These are phyloP conservation scores for Priocnemis perturbator DNA, from an alignment of 2,888 invertebrate species.

Conservation along the genomic window DNA sequence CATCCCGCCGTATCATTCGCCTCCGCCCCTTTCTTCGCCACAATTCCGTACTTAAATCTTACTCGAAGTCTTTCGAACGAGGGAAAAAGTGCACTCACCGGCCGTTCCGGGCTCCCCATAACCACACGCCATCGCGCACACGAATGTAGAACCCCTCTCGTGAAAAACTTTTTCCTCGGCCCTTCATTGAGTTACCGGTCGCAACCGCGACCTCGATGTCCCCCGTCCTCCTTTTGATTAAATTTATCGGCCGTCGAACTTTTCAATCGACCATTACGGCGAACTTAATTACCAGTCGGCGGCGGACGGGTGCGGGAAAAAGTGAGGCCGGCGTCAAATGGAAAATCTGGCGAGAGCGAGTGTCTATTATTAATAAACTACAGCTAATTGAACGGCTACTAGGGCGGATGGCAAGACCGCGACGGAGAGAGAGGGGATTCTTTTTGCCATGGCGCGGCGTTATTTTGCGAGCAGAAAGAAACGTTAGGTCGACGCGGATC, in stretches of 20 bases:
- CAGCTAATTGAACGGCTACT: too few relatives aligned
- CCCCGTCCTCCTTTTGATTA: slow-evolving; percentile 53
- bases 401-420: too few relatives aligned
- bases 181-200: slow-evolving; percentile 40
- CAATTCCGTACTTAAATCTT: too few relatives aligned
- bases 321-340: too few relatives aligned
- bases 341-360: too few relatives aligned
- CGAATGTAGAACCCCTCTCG: slow-evolving; percentile 25
- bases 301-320: too few relatives aligned
- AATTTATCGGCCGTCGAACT: slow-evolving; percentile 61
- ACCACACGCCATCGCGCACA: slow-evolving; percentile 23
- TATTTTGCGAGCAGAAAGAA: too few relatives aligned
- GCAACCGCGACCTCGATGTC: slow-evolving; percentile 9
- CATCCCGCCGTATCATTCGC: slow-evolving; percentile 19
- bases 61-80: slow-evolving; percentile 8
- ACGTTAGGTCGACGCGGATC: too few relatives aligned
- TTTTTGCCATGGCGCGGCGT: too few relatives aligned
- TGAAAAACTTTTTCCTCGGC: slow-evolving; percentile 46
- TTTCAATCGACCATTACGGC: slow-evolving; percentile 62
- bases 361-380: too few relatives aligned
- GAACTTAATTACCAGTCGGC: slow-evolving; percentile 43
- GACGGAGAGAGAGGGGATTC: too few relatives aligned
- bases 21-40: neutral
- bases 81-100: slow-evolving; percentile 28
- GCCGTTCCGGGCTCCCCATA: slow-evolving; percentile 26